phyloP scores from a whole-genome alignment of 2,797 vertebrate species.

The Tympanoctomys barrerae region DNA sequence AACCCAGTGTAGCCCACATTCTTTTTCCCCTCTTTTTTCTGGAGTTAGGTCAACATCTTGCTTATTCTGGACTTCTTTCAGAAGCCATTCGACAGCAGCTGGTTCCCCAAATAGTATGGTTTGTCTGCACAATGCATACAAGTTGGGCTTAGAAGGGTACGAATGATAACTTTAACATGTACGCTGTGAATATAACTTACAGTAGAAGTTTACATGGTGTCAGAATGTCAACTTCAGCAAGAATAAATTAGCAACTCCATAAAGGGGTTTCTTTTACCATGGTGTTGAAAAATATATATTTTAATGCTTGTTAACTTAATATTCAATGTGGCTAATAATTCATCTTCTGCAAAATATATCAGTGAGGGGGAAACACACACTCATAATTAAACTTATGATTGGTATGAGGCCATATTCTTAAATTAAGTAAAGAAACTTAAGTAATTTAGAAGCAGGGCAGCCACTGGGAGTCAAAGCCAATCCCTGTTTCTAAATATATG shows the following conservation, averaged over 20 bases:
- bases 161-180: conserved; percentile 63
- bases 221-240: conserved; percentile 65
- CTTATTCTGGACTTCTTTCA: conserved; percentile 83
- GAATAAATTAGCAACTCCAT: conserved; percentile 38
- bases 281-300: conserved; percentile 72
- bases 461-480: conserved; percentile 23
- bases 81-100: conserved; percentile 69
- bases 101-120: conserved; percentile 72
- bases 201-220: conserved; percentile 59
- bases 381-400: conserved; percentile 31
- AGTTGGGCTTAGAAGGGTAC: conserved; percentile 62
- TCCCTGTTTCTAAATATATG: not conserved
- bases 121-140: conserved; percentile 71
- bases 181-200: conserved; percentile 55
- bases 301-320: conserved; percentile 63
- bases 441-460: not conserved
- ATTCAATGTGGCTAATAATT: conserved; percentile 64
- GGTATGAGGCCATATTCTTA: conserved; percentile 11
- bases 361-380: conserved; percentile 1
- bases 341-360: conserved; percentile 67
- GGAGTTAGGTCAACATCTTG: conserved; percentile 77
- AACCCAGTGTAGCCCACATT: conserved; percentile 72
- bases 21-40: conserved; percentile 42
- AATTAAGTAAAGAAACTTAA: conserved; percentile 46
- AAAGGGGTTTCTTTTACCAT: conserved; percentile 69